Evolutionary conservation across 2,888 invertebrate genomes (phyloP), one percentile per base, ranked within the genome.

Genomic region (Drosophila yooni): DNA sequence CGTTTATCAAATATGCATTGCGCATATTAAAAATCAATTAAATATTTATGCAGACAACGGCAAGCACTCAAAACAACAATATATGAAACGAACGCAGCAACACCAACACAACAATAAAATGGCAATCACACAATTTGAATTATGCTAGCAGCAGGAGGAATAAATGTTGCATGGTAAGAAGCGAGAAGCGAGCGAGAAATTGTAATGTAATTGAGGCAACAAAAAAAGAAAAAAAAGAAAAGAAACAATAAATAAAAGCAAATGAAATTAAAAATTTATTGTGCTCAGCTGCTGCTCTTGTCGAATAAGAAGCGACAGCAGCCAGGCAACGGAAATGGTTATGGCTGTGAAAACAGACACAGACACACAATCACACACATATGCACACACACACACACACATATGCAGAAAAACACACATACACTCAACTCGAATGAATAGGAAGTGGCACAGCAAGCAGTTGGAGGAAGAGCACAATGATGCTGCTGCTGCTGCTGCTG

Each of bases 211-310:
- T 88, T 89, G 88, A 73, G 71, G 78, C 59, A 65, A 53, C 10
- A 52, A n/a, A 36, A 66, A 56, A 50, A 21, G 1, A 65, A 71
- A 58, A 29, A 33, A 50, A 36, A 7, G 25, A 27, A 25, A 31
- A 34, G 48, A 79, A 66, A 78, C 70, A 78, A 70, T 73, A 80
- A 79, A 79, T 78, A 74, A 81, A 79, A 80, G 76, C 66, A 88
- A 88, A 88, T 89, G 82, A 84, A 89, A 85, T 85, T 89, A 85
- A 88, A 85, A 80, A 85, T 88, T 84, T 85, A 85, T 89, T 77
- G 76, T 82, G 80, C 75, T 83, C 85, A 82, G 80, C 72, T 77
- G 80, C 46, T 74, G 58, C 18, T 54, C 15, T 65, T 60, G 52
- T 69, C 46, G 50, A 54, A 56, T 59, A 64, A 67, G 61, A 74